Evolutionary conservation across 2,113 vertebrate species (phyloP), one percentile per base, ranked within the genome.

Genomic region (Phyllostomus hastatus): DNA sequence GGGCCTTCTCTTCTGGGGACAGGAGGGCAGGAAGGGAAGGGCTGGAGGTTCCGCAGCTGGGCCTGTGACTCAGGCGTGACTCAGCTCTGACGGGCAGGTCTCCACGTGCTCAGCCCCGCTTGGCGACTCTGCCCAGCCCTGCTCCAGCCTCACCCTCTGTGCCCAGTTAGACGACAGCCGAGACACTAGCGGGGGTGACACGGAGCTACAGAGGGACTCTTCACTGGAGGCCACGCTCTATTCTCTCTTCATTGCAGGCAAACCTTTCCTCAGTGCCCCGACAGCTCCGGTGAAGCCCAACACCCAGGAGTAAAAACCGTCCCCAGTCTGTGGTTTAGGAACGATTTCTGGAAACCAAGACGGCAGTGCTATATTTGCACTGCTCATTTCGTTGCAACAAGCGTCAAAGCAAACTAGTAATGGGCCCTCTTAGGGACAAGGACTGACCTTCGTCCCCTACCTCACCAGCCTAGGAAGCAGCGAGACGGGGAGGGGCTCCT

Each of bases 41-140:
- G 95, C 73, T 7, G 10, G 17, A 33, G 66, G 43, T 2, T 67
- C n/a, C 22, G 1, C 15, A 28, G 87, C 52, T 43, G 19, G 69
- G 54, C 28, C 12, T 31, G 43, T 94, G 96, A 97, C 16, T 97
- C 91, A 75, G 79, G 16, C 0, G 24, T 96, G 97, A 96, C 93
- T 98, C 97, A 97, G 96, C 73, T 75, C 81, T 88, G 90, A 82
- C 91, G 8, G 52, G 92, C 76, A 94, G 73, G 31, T 4, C 35
- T 35, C 38, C 6, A 7, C 38, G 50, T 15, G 87, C 46, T 81
- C 46, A 1, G 41, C 57, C 28, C 70, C 3, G 16, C 35, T 1
- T 7, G 8, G 11, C 22, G 31, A 26, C 3, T 46, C 57, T 61
- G 83, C 78, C 59, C 9, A 43, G 24, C 26, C 46, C 54, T 75